These are phyloP conservation scores for Malurus splendens DNA, from an alignment of 2,797 vertebrate species.

Conservation along the genomic window DNA sequence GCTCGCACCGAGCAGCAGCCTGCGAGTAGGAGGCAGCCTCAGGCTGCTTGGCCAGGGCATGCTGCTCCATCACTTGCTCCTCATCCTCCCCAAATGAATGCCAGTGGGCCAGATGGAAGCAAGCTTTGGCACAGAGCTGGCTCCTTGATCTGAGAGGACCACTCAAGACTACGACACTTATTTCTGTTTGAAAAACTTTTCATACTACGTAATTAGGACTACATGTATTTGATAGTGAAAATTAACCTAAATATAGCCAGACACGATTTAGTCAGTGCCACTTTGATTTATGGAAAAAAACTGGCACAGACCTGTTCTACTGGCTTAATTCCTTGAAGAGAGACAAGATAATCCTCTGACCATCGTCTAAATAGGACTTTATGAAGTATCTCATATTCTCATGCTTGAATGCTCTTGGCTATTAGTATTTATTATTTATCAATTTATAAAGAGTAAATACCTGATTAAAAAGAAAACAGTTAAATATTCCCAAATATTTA, in stretches of 20 bases:
- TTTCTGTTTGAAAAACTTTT: background rate
- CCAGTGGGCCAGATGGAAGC: background rate
- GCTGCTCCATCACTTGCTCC: slow-evolving; percentile 1
- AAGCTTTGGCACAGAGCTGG: background rate
- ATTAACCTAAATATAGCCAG: slow-evolving; percentile 1
- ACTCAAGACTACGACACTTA: background rate
- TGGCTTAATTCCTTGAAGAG: background rate
- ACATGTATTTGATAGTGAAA: background rate
- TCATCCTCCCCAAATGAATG: background rate
- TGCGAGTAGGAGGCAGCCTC: slow-evolving; percentile 21
- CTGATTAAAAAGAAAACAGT: background rate
- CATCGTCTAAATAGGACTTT: background rate
- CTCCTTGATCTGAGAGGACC: background rate
- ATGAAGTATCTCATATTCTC: background rate
- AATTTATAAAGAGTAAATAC: background rate
- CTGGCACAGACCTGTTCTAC: background rate
- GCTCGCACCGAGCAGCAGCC: background rate
- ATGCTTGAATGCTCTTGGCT: background rate
- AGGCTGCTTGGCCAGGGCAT: background rate
- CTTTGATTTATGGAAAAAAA: background rate
- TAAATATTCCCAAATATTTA: background rate
- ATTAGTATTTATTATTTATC: background rate
- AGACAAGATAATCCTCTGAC: background rate
- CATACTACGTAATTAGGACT: background rate
- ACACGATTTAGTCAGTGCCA: background rate